Base-by-base conservation (phyloP, 2,888 invertebrate species). In the Drosophila infuscata region DNA sequence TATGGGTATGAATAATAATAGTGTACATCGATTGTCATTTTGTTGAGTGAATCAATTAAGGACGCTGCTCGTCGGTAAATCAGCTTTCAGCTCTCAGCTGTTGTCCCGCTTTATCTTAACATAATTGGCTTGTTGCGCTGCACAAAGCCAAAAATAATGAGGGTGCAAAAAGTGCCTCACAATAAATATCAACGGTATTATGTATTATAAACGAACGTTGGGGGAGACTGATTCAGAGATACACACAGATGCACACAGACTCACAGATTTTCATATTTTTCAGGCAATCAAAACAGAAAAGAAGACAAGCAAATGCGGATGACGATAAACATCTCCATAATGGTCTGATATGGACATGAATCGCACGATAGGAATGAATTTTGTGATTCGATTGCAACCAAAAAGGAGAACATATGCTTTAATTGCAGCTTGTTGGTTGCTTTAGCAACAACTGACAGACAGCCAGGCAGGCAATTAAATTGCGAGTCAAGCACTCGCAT, bases 301-400 rank as follows among this genome's bases (percentile, higher is more conserved):
- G 67, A 71, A 70, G 70, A 76, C 81, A 80, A 79, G 43, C 86
- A 78, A 80, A 83, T 79, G 74, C 69, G 46, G 56, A 29, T 56
- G 38, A 32, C 61, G 91, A 92, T 91, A 91, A 92, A 83, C 87
- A 92, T 91, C 91, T 92, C 75, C 63, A 82, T 91, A 91, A 92
- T 91, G 88, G 87, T 79, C 80, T 76, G 77, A 85, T 83, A 86
- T 76, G 67, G 70, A 72, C 76, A 74, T 38, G 38, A 72, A 86
- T 83, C 72, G 54, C 60, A 49, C 46, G 67, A 78, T 76, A 52
- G 33, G 65, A 46, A 46, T 25, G 54, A 54, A 29, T 38, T 67
- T 51, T 43, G 36, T 54, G 62, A 62, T 62, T 70, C 41, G 71
- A 43, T 17, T 52, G 46, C 35, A 53, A 20, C 38, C 29, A 17